A percentile compares a stretch with the other conserved stretches of the same genome.
Conservation (phyloP, 2,888 invertebrate species). For the Sympetrum striolatum region DNA sequence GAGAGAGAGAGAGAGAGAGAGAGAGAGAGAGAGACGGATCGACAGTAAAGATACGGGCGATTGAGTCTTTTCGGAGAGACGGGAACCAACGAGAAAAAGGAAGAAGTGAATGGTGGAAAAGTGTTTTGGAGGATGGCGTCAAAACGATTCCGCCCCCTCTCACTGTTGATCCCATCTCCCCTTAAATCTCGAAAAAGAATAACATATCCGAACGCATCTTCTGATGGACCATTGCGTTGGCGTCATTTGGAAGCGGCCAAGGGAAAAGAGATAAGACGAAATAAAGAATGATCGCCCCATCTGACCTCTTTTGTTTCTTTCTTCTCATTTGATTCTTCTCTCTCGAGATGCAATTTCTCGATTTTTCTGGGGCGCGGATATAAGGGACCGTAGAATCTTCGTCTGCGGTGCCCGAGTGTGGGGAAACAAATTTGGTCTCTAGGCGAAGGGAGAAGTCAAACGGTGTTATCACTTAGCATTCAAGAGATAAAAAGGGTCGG, state of each 20-base stretch:
- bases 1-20: no score
- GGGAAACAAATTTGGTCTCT: conserved; percentile 2
- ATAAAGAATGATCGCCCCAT: not conserved
- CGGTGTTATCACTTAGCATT: conserved; percentile 15
- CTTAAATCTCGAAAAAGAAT: not conserved
- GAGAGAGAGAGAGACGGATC: not conserved
- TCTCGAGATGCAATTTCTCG: not conserved
- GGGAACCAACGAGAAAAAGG: no score
- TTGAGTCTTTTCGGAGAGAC: not conserved
- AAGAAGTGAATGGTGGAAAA: not conserved
- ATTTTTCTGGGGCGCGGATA: not conserved
- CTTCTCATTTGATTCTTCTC: not conserved
- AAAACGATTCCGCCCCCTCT: not conserved
- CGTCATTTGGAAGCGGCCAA: not conserved
- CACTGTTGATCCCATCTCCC: not conserved
- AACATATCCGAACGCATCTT: not conserved
- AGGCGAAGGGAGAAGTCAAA: not conserved
- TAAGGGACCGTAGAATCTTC: not conserved
- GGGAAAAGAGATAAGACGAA: not conserved
- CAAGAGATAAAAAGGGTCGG: not conserved
- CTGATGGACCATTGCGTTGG: not conserved
- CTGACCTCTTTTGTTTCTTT: not conserved
- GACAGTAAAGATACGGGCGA: not conserved
- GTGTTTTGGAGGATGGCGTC: not conserved
- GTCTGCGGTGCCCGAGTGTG: not conserved